Percentiles rank a stretch among this genome's conserved stretches.
Evolutionary conservation across 2,797 vertebrate genomes (phyloP).

Genomic region (Pipistrellus pygmaeus): DNA sequence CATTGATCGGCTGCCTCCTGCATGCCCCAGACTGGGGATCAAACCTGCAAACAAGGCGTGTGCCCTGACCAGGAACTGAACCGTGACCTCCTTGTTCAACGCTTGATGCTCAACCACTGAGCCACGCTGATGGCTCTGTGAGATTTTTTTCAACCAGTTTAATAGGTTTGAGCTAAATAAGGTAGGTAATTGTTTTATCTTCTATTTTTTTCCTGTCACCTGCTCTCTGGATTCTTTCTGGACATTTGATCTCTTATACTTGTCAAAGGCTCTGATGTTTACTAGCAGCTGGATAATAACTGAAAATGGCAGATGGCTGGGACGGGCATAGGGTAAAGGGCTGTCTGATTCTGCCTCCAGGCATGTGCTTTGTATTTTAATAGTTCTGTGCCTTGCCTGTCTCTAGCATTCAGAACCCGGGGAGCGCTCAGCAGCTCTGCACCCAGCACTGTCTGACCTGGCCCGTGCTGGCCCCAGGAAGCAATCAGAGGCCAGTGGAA

Average conservation of each 20-base stretch:
- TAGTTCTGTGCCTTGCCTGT: background rate
- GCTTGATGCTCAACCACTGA: no score
- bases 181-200: background rate
- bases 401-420: background rate
- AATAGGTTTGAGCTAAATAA: background rate
- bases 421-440: accelerated
- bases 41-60: no score
- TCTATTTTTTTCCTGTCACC: background rate
- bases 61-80: no score
- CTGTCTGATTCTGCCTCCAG: background rate
- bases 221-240: background rate
- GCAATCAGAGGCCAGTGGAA: background rate
- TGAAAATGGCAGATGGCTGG: accelerated
- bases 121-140: background rate
- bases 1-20: no score
- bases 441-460: accelerated
- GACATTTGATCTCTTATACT: background rate
- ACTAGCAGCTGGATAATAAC: background rate
- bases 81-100: no score
- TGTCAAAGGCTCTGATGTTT: background rate
- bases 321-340: accelerated
- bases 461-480: background rate
- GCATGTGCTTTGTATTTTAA: background rate
- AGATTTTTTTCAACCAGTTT: background rate
- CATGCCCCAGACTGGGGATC: no score